Conservation (phyloP, 2,113 vertebrate genomes). For the Otis tarda region DNA sequence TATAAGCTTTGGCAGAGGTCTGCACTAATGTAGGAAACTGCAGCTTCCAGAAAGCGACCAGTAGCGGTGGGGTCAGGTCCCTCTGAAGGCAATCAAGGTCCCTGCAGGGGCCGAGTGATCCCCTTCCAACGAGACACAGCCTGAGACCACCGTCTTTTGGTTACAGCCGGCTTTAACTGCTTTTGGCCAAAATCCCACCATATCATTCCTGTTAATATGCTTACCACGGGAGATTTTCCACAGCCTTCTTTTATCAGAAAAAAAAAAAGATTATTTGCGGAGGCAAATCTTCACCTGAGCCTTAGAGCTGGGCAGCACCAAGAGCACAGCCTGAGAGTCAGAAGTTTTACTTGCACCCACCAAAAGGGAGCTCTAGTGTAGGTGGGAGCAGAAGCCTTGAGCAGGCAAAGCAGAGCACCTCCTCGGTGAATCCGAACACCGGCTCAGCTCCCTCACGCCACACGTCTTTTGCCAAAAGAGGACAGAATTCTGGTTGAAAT, state of each 20-base stretch:
- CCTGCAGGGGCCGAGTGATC: background rate
- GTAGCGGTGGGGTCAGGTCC: background rate
- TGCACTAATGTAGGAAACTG: background rate
- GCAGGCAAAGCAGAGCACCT: background rate
- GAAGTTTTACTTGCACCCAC: background rate
- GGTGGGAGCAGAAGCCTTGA: background rate
- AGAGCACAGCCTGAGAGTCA: background rate
- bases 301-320: background rate
- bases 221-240: background rate
- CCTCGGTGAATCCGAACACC: fast-evolving
- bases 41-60: background rate
- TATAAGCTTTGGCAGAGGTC: background rate
- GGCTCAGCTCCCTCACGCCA: background rate
- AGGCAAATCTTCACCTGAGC: background rate
- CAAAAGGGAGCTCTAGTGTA: background rate
- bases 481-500: background rate
- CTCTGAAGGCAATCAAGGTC: background rate
- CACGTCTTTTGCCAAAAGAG: background rate
- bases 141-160: background rate
- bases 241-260: background rate
- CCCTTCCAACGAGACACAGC: background rate
- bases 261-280: background rate
- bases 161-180: background rate
- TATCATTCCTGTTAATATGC: background rate
- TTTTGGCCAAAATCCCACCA: background rate